phyloP scores from a whole-genome alignment of 2,888 invertebrate genomes.

The Acleris holmiana region DNA sequence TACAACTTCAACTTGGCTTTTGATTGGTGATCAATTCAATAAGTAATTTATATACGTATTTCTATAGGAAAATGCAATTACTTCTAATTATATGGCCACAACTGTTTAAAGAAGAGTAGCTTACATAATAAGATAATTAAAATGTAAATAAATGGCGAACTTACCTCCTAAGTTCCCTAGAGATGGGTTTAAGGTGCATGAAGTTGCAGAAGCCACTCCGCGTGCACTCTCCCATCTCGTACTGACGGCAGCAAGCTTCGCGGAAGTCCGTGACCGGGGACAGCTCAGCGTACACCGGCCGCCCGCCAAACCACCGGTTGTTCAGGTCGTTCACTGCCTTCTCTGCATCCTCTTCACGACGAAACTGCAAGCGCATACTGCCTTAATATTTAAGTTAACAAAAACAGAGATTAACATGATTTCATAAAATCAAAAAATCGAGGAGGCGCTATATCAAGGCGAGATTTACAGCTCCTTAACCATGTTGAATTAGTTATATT shows the following conservation, averaged over 20 bases:
- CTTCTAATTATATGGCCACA: too few species aligned
- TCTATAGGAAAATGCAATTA: too few species aligned
- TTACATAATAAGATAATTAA: too few species aligned
- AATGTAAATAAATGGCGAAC: background rate
- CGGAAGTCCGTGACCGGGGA: constrained; percentile 99
- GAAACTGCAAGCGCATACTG: constrained; percentile 85
- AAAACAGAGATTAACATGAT: too few species aligned
- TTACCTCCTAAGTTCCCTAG: constrained; percentile 94
- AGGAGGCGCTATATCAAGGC: too few species aligned
- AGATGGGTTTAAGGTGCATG: constrained; percentile 99
- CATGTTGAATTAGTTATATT: too few species aligned
- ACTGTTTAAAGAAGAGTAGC: too few species aligned
- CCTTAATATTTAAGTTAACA: background rate
- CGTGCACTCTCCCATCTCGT: constrained; percentile 99
- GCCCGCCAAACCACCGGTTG: constrained; percentile 99
- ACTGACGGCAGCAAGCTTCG: constrained; percentile 99
- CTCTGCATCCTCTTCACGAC: constrained; percentile 99
- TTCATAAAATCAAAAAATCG: too few species aligned
- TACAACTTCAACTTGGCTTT: too few species aligned
- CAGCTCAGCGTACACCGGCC: constrained; percentile 98
- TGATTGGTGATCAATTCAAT: too few species aligned
- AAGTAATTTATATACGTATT: too few species aligned
- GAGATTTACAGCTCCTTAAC: too few species aligned
- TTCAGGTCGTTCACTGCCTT: constrained; percentile 98
- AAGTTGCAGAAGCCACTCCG: constrained; percentile 99